Percentiles rank a stretch among this genome's conserved stretches.
Conservation (phyloP, 1,140 invertebrate genomes). For the Uloborus diversus region DNA sequence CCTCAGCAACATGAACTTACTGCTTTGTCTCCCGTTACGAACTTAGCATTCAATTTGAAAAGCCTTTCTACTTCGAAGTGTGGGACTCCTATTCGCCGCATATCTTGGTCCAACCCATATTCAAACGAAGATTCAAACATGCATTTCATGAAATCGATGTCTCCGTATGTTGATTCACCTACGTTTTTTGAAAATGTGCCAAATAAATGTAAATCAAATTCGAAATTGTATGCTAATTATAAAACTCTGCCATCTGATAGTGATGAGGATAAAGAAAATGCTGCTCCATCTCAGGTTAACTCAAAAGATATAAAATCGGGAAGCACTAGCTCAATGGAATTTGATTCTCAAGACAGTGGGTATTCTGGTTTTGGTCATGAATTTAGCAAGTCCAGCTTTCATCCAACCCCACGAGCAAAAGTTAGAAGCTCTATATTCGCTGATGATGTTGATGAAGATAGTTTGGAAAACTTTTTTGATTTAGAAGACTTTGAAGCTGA, state of each 20-base stretch:
- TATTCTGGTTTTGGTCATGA: background rate
- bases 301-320: background rate
- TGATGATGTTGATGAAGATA: constrained; percentile 2
- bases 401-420: background rate
- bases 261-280: constrained; percentile 35
- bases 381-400: background rate
- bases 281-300: background rate
- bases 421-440: background rate
- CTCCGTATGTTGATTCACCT: constrained; percentile 19
- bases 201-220: background rate
- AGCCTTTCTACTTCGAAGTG: background rate
- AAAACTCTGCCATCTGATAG: background rate
- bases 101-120: constrained; percentile 39
- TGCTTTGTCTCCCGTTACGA: constrained; percentile 33
- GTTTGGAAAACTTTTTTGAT: constrained; percentile 13
- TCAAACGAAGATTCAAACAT: background rate
- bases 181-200: constrained; percentile 1
- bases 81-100: constrained; percentile 35
- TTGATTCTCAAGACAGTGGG: constrained; percentile 2
- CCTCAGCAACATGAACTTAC: too few relatives aligned
- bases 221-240: background rate
- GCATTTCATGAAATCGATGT: background rate
- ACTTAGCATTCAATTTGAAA: constrained; percentile 34
- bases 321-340: too few relatives aligned
- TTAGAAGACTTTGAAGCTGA: background rate